Base-by-base conservation (phyloP, 2,113 vertebrate species). In the Columba livia region DNA sequence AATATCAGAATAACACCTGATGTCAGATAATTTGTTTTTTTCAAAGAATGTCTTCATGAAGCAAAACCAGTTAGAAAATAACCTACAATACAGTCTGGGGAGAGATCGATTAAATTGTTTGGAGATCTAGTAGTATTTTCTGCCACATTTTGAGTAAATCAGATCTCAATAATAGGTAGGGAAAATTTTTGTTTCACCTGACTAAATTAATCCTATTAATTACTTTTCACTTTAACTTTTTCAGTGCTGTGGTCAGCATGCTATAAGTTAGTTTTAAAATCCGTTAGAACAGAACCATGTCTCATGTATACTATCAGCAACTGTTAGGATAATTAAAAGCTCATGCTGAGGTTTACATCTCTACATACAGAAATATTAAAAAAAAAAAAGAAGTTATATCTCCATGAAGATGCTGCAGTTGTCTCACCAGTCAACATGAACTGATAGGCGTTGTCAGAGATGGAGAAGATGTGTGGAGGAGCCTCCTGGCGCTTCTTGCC, bases 381-480 rank as follows among this genome's bases (percentile, higher is more conserved):
- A 24, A 24, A 23, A 31, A 16, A 36, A 40, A 14, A 31, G 26
- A 42, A 16, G 12, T 47, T 40, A 26, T 24, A 40, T 62, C 6
- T 6, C 31, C 13, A 18, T 47, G 18, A 94, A 79, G 47, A 16
- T 10, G 25, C 6, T 77, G 54, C 53, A n/a, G 69, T 77, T 62
- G 29, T 34, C 97, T 28, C 23, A 98, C 98, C 98, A 0, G 97
- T 98, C 34, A 98, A 79, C 98, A 98, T 98, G 97, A 91, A 98
- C 97, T 98, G 98, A 94, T 98, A 98, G 79, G 98, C 98, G 0
- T 98, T 98, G 96, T 98, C 98, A 11, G 98, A 98, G 94, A 98
- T 98, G 91, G 98, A 98, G 97, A 98, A 98, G 97, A 98, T 98
- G 96, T 98, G 98, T 19, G 98, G 98, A 13, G 98, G 98, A 31